Percentiles rank a stretch among this genome's conserved stretches.
phyloP scores from a whole-genome alignment of 92 coral and sea anemone species.

The Parazoanthus swiftii region DNA sequence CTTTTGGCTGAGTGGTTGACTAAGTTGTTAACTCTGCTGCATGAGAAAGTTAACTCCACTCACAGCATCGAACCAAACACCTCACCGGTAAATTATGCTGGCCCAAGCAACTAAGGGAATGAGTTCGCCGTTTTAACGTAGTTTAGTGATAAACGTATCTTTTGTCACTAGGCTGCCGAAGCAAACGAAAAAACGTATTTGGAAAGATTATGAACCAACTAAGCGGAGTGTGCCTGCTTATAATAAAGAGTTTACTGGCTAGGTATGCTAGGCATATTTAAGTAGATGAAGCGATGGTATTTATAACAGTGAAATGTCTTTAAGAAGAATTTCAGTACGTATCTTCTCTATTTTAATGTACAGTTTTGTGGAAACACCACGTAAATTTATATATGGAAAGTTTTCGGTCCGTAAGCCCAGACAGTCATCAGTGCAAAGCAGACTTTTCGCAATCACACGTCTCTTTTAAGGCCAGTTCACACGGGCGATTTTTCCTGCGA shows the following conservation, averaged over 20 bases:
- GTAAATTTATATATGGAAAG: neutral
- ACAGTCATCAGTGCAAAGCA: neutral
- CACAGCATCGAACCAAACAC: conserved; percentile 15
- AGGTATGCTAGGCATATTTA: neutral
- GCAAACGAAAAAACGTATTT: conserved; percentile 12
- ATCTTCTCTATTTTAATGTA: neutral
- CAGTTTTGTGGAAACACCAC: no score
- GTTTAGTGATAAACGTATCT: conserved; percentile 9
- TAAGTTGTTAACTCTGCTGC: conserved; percentile 13
- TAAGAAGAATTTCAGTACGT: conserved; percentile 6
- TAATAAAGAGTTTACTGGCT: conserved; percentile 5
- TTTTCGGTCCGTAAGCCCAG: conserved; percentile 13
- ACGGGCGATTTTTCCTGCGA: neutral
- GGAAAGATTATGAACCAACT: conserved; percentile 7
- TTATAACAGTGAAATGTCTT: conserved; percentile 8
- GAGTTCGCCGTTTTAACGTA: conserved; percentile 11
- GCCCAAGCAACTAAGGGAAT: conserved; percentile 15
- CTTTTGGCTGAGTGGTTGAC: conserved; percentile 15
- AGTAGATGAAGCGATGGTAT: conserved; percentile 8
- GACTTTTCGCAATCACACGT: no score
- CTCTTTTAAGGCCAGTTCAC: no score
- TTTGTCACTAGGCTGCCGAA: conserved; percentile 15
- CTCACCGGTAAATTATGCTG: conserved; percentile 14
- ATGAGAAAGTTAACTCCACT: conserved; percentile 13
- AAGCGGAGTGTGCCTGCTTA: conserved; percentile 2